Percentiles rank a stretch among this genome's conserved stretches.
Conservation (phyloP, 1,140 invertebrate genomes). For the Drosophila azteca region DNA sequence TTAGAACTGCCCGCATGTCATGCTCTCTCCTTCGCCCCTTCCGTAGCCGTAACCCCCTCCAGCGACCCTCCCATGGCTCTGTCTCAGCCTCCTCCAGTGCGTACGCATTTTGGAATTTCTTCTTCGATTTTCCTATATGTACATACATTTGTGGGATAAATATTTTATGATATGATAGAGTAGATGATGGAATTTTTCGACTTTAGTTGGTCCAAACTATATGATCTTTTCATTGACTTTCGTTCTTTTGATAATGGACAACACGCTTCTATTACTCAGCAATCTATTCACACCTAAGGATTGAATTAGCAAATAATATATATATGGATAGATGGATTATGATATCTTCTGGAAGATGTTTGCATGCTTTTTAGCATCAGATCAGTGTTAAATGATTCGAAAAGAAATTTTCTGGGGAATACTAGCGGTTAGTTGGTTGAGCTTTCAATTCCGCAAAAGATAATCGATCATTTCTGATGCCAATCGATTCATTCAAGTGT, state of each 20-base stretch:
- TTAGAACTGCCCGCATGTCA: slow-evolving; percentile 83
- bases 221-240: neutral
- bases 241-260: neutral
- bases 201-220: neutral
- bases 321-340: neutral
- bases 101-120: slow-evolving; percentile 63
- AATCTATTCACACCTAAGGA: neutral
- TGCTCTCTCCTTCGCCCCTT: slow-evolving; percentile 10
- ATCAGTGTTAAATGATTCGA: slow-evolving; percentile 6
- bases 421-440: no score
- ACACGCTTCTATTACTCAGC: neutral
- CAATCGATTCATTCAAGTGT: no score
- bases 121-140: slow-evolving; percentile 9
- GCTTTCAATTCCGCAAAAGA: no score
- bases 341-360: neutral
- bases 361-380: neutral
- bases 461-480: no score
- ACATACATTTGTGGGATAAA: neutral
- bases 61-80: slow-evolving; percentile 6
- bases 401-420: no score
- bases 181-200: slow-evolving; percentile 3
- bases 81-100: slow-evolving; percentile 43
- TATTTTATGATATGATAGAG: slow-evolving; percentile 3
- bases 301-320: neutral
- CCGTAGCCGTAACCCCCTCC: slow-evolving; percentile 3